Conservation (phyloP, 2,888 invertebrate genomes). For the Nezara viridula region DNA sequence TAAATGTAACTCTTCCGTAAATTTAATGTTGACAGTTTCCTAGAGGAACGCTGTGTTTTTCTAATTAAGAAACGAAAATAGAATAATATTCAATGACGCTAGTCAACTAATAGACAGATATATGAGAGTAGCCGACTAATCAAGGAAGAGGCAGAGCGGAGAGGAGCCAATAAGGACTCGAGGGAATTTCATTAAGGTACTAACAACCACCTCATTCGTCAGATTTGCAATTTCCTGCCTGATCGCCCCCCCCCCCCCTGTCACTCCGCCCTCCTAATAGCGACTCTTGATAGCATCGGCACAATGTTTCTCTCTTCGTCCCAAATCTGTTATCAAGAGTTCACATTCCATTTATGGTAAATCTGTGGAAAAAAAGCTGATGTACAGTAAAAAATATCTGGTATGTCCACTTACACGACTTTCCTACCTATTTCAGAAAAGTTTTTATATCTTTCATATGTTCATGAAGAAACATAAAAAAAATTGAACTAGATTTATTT, state of each 20-base stretch:
- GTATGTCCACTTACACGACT: no score
- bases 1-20: no score
- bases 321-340: not conserved
- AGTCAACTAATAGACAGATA: not conserved
- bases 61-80: not conserved
- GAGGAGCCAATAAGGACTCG: conserved; percentile 21
- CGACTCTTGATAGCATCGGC: conserved; percentile 21
- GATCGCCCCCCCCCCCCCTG: conserved; percentile 38
- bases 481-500: no score
- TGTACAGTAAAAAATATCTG: no score
- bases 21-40: no score
- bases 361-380: no score
- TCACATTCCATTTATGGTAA: no score
- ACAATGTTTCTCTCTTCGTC: not conserved
- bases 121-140: not conserved
- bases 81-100: not conserved
- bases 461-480: no score
- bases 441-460: no score
- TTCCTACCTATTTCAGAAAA: no score
- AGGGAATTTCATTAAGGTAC: conserved; percentile 44
- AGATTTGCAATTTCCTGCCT: conserved; percentile 56
- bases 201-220: conserved; percentile 19
- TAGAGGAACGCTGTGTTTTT: no score
- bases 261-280: conserved; percentile 6
- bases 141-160: not conserved